Base-by-base conservation (phyloP, 2,888 invertebrate species). In the Amblyjoppa fuscipennis region DNA sequence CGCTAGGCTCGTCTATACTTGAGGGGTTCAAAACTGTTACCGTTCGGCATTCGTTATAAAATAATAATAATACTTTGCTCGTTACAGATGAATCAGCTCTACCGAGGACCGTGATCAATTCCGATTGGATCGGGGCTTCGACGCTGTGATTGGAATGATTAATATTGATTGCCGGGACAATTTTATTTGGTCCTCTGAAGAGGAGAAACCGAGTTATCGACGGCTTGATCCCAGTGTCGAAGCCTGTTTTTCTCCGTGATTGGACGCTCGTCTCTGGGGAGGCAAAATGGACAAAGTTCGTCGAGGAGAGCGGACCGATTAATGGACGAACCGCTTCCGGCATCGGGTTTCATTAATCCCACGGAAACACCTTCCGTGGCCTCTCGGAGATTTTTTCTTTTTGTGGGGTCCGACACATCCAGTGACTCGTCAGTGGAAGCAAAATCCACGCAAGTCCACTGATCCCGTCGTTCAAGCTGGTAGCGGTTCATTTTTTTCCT, bases 21-120 rank as follows among this genome's bases (percentile, higher is more conserved):
- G 38, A 16, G 6, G 38, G 53, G 20, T 53, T 53, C 20, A 20
- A 20, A 7, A 53, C 31, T 3, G 5, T 31, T 16, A 61, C 31
- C 28, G 61, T 31, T 61, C 11, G 25, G 28, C 34, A 38, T 38
- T 66, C 31, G 66, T 66, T 66, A n/a, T 11, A 20, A 38, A 66
- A 66, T 38, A 20, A 66, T 11, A 45, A 45, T 45, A 38, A 66
- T 38, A 7, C 64, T n/a, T 13, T 38, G 7, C 25, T 59, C 20
- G 59, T 25, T 11, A 20, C 11, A 38, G 1, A 25, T 11, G 25
- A 9, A n/a, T 68, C 66, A 2, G 31, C 38, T 41, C 20, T 68
- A 20, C 20, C 53, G 53, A 71, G 34, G 5, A 3, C 53, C n/a
- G 34, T 20, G 41, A 56, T 74, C 41, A 70, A 81, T 81, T 81